Base-by-base conservation (phyloP, 1,140 invertebrate genomes). In the Ceratoteleas bidentatus region DNA sequence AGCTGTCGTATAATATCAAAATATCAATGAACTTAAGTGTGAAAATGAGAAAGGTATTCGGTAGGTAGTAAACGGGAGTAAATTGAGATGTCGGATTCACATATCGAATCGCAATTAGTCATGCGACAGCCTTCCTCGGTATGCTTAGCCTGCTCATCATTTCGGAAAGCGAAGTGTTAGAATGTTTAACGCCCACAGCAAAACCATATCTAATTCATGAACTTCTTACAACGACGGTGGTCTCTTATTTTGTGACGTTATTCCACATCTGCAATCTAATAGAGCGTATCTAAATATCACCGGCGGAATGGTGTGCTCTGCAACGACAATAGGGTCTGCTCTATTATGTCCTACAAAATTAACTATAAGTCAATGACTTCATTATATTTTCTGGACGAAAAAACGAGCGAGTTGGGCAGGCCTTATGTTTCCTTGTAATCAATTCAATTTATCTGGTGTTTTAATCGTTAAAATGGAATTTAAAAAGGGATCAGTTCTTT, bases 81-180 rank as follows among this genome's bases (percentile, higher is more conserved):
- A 81, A 85, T 85, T 83, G 84, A 85, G 70, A 81, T 74, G 54
- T 84, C 52, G 57, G 84, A 79, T 75, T 62, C 61, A 76, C 74
- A 85, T 85, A 38, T 62, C 84, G 78, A 85, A 85, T 84, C 11
- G 84, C 66, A 45, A 84, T 85, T 84, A 34, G 84, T 84, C 78
- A 85, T 75, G 78, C 74, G 62, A 75, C 70, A 83, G 77, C 72
- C 81, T 58, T 68, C 64, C 65, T 58, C 15, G 36, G 47, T 75
- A 62, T 78, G 73, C 75, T 85, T 80, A 79, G 56, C 33, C 53
- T 78, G 0, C 56, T 65, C 68, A 49, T 65, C 50, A 38, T 66
- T 60, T 60, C 81, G 58, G 83, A 82, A 75, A 68, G 60, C 15
- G 52, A 53, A 60, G 69, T 66, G 75, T 78, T 78, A 81, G 33